phyloP scores from a whole-genome alignment of 2,797 vertebrate species.

The Cheirogaleus major region DNA sequence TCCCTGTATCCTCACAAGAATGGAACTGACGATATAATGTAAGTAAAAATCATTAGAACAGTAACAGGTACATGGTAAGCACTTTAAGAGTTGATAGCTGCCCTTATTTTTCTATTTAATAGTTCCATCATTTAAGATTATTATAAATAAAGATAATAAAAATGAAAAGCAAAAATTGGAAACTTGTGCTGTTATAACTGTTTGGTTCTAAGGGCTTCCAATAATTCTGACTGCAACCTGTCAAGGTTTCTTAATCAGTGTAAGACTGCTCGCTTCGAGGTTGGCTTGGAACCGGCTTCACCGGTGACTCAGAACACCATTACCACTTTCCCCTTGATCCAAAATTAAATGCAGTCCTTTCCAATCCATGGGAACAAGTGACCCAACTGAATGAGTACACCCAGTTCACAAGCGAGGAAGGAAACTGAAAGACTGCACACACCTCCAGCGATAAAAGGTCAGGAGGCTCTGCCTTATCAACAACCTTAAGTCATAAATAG shows the following conservation, averaged over 20 bases:
- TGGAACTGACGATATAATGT: fast-evolving
- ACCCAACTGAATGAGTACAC: neutral
- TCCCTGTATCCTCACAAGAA: neutral
- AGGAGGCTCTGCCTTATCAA: neutral
- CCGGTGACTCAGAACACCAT: neutral
- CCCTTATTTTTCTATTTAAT: neutral
- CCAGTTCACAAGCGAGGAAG: neutral
- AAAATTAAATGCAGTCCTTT: neutral
- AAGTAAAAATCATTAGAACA: neutral
- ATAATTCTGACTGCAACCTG: fast-evolving
- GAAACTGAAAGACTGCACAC: neutral
- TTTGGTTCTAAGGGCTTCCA: neutral
- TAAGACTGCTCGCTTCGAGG: neutral
- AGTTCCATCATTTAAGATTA: neutral
- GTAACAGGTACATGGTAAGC: neutral
- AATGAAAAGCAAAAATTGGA: neutral
- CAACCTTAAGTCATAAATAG: neutral
- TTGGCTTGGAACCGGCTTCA: neutral
- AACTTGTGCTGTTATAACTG: neutral
- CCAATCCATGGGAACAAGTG: too few relatives aligned
- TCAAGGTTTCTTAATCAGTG: neutral
- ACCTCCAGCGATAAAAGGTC: neutral
- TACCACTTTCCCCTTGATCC: neutral
- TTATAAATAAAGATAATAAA: neutral
- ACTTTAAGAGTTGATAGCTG: neutral